Evolutionary conservation across 2,113 vertebrate species (phyloP), one percentile per base, ranked within the genome.

Genomic region (Notiomystis cincta): DNA sequence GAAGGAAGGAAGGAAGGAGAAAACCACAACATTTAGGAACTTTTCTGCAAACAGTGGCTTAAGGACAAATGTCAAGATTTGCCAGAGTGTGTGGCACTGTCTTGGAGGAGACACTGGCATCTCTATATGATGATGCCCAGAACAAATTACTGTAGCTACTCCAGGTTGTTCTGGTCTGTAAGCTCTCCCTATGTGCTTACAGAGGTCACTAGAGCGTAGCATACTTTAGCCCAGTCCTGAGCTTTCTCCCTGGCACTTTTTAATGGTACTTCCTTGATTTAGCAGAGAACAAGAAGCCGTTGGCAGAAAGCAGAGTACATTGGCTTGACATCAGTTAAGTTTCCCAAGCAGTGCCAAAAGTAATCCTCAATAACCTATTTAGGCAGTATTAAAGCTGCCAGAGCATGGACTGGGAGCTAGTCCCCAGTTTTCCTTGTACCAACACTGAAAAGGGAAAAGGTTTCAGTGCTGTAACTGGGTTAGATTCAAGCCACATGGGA

Each of bases 341-440:
- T 93, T 90, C 79, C 66, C 75, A 69, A 77, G 75, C 3, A 57
- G 33, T 73, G 70, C 86, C 88, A 87, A 78, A 95, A 94, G 83
- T 72, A 81, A 94, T 84, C 80, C 64, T 94, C 73, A 60, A 51
- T 65, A 90, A 93, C 80, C 76, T 93, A 90, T 77, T 95, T 90
- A 90, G 83, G 60, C 38, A 50, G 54, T 27, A 66, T 70, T 70
- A 83, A 83, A 89, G 71, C 62, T 90, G 62, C 82, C 92, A 84
- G 60, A 87, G 83, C 72, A 33, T 47, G 42, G 56, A n/a, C 76
- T 54, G 45, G 65, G 35, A 87, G 51, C 72, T 89, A 7, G 51
- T 83, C 72, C 56, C 15, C 30, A 22, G 30, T 35, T 83, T 92
- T 66, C 91, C 90, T 89, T 89, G 56, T 78, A n/a, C 48, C 64